Evolutionary conservation across 1,140 invertebrate species (phyloP), one percentile per base, ranked within the genome.

Genomic region (Proales similis): DNA sequence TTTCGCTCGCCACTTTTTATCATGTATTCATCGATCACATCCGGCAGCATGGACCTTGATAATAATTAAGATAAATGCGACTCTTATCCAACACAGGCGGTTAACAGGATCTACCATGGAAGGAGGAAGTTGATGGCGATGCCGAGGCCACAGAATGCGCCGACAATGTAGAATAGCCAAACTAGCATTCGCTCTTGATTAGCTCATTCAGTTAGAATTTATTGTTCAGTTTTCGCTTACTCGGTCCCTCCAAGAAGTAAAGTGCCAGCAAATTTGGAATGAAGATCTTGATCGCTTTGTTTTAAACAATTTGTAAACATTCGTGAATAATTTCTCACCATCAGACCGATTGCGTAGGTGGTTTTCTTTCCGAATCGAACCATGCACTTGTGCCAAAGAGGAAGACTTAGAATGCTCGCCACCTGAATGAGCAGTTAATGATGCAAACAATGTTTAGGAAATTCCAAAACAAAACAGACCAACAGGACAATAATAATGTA

Each of bases 11-110:
- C 68, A 24, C 64, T 69, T 43, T 70, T 66, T 53, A 73, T 33
- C 67, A 70, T 69, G 48, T 71, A 74, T 32, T 71, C 65, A 62
- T 73, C 72, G n/a, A 74, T 53, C n/a, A 73, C 69, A 53, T 74
- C 72, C 33, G 72, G 71, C 17, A 74, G 43, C 66, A 74, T 68
- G 6, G 71, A 74, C 72, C 72, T 72, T 45, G 9, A 61, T 36
- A 30, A 47, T 12, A 17, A 49, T 17, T 29, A 49, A 62, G 64
- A 14, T 27, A 22, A 33, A 33, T 64, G 4, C 3, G 14, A 4
- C n/a, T 29, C 4, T 46, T 19, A 17, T 9, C 14, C 12, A 9
- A 9, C 14, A 46, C 17, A 38, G n/a, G 14, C 11, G 26, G 9
- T 7, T 17, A 19, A 7, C 2, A 4, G 17, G 11, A 11, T 19